Conservation (phyloP, 2,797 vertebrate genomes). For the Clarias platycephalus region DNA sequence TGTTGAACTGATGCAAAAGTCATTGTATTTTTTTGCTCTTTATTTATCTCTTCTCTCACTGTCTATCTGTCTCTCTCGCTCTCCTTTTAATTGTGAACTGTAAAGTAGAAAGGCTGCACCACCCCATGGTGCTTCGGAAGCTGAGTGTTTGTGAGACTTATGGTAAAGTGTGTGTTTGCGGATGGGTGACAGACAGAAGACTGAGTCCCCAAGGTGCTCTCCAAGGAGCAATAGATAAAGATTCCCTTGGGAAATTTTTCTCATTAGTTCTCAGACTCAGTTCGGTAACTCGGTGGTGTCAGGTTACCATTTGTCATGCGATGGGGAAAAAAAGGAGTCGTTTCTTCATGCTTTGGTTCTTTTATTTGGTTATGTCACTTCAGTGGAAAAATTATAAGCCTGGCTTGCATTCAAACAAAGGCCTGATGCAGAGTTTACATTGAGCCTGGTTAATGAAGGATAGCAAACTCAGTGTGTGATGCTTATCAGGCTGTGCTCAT, state of each 20-base stretch:
- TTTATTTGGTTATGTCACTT: constrained; percentile 78
- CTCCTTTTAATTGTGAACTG: constrained; percentile 94
- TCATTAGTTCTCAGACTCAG: constrained; percentile 98
- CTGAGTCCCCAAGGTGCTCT: constrained; percentile 91
- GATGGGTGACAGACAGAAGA: constrained; percentile 90
- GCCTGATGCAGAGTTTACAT: constrained; percentile 57
- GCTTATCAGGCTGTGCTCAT: constrained; percentile 54
- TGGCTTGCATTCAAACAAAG: constrained; percentile 63
- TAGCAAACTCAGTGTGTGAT: constrained; percentile 52
- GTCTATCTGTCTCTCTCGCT: constrained; percentile 42
- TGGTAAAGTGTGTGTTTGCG: constrained; percentile 46
- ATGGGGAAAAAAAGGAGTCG: constrained; percentile 71
- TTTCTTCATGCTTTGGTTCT: constrained; percentile 73
- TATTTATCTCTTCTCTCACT: constrained; percentile 20
- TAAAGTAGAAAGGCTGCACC: constrained; percentile 94
- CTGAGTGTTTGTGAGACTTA: constrained; percentile 87
- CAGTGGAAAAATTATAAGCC: constrained; percentile 67
- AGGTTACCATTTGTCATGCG: constrained; percentile 89
- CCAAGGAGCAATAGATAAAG: constrained; percentile 92
- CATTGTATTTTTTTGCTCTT: constrained; percentile 78
- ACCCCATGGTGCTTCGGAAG: constrained; percentile 89
- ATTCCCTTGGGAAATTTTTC: constrained; percentile 92
- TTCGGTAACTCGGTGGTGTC: constrained; percentile 94
- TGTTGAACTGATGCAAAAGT: constrained; percentile 55
- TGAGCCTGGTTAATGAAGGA: constrained; percentile 57